Evolutionary conservation across 2,888 invertebrate genomes (phyloP), one percentile per base, ranked within the genome.

Genomic region (Drosophila flavopinicola): DNA sequence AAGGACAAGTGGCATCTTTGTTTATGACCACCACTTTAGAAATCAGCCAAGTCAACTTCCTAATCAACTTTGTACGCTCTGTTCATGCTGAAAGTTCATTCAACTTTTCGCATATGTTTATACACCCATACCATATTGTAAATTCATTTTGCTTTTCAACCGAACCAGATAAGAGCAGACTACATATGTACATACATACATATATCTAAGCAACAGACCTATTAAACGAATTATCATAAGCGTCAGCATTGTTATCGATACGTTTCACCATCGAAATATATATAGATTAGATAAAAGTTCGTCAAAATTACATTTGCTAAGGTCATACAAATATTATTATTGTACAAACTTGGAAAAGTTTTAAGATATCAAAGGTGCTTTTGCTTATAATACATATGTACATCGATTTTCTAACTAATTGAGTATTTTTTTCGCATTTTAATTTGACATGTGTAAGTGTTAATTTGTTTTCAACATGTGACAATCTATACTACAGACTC

Each of bases 1-100:
- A 80, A 80, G 79, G 79, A 86, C 79, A 86, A 80, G 80, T 86
- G 80, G 79, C 80, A 76, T 85, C 80, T 70, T 75, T 72, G 72
- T 75, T 72, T 72, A 72, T 72, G 71, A 59, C 70, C 71, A 59
- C 70, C 71, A 75, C 71, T 72, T 72, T 72, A 75, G 70, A 75
- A 72, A 65, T 65, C 70, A 75, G 47, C 54, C 75, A 59, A 69
- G 75, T 52, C 48, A 69, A 75, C 75, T 75, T 72, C 71, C 75
- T 72, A 69, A 65, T 72, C 71, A 75, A 42, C 70, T 59, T 56
- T 37, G 39, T 30, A 27, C 69, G 54, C 51, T 25, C 32, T 51
- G 23, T 39, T 45, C 30, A 44, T 11, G 23, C n/a, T 23, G n/a
- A 53, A 53, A 65, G 71, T 72, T 72, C 72, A 75, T 72, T 72